Percentiles rank a stretch among this genome's conserved stretches.
phyloP scores from a whole-genome alignment of 2,888 invertebrate species.

The Pycnomerus fuliginosus region DNA sequence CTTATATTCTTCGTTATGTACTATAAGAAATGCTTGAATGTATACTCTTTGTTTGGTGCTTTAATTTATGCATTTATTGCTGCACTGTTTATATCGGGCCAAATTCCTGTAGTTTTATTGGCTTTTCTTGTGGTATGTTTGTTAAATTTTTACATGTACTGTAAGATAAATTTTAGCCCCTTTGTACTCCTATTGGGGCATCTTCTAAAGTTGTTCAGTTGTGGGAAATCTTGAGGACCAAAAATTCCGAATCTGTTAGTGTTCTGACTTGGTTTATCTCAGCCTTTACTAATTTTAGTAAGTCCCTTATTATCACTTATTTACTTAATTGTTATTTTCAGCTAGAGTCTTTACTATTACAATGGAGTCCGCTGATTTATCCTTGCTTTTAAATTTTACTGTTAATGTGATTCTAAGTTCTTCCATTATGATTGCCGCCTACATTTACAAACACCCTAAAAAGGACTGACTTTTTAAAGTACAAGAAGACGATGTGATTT shows the following conservation, averaged over 20 bases:
- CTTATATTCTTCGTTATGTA: conserved; percentile 71
- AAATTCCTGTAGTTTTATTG: conserved; percentile 57
- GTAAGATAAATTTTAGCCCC: conserved; percentile 59
- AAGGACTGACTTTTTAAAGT: too few species aligned
- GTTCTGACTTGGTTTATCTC: conserved; percentile 81
- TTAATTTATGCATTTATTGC: conserved; percentile 53
- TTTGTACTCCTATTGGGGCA: conserved; percentile 78
- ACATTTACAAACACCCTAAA: conserved; percentile 61
- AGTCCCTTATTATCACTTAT: conserved; percentile 46
- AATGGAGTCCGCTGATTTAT: conserved; percentile 73
- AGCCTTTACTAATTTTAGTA: conserved; percentile 77
- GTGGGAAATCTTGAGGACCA: conserved; percentile 66
- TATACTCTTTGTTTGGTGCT: conserved; percentile 46
- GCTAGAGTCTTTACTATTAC: conserved; percentile 79
- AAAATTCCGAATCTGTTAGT: conserved; percentile 76
- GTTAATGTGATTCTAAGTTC: conserved; percentile 71
- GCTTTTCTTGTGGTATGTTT: conserved; percentile 65
- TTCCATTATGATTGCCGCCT: conserved; percentile 69
- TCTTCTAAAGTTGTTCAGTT: conserved; percentile 81
- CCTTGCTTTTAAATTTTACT: conserved; percentile 71
- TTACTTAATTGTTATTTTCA: conserved; percentile 48
- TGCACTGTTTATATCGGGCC: conserved; percentile 52
- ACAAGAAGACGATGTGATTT: too few species aligned
- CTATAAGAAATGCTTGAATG: conserved; percentile 62
- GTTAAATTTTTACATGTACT: conserved; percentile 3